A percentile compares a stretch with the other conserved stretches of the same genome.
Evolutionary conservation across 2,113 vertebrate genomes (phyloP).

Genomic region (Vanacampus margaritifer): DNA sequence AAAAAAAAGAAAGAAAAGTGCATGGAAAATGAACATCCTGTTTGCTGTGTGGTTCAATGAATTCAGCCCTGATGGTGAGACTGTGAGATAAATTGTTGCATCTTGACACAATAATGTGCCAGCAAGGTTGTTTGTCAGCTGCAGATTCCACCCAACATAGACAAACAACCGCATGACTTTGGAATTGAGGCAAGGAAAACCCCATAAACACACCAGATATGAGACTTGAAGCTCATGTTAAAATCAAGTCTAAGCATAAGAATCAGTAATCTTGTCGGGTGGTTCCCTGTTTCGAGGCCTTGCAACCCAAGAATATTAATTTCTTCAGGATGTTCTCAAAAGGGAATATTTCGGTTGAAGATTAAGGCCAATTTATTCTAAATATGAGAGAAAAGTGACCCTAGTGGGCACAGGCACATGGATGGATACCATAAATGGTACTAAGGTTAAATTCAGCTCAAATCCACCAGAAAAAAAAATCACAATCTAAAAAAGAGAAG

Average conservation of each 20-base stretch:
- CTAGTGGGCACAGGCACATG: too few relatives aligned
- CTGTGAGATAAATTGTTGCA: conserved; percentile 9
- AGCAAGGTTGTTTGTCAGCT: conserved; percentile 4
- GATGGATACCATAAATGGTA: too few relatives aligned
- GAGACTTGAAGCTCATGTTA: not conserved
- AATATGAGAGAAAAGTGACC: not conserved
- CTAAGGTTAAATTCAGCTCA: too few relatives aligned
- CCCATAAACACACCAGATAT: not conserved
- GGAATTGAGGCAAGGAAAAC: not conserved
- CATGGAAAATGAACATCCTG: not conserved
- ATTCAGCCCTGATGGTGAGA: not conserved
- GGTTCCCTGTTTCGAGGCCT: not conserved
- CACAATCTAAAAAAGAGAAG: too few relatives aligned
- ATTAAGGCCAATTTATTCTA: not conserved
- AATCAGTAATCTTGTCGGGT: not conserved
- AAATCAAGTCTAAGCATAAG: too few relatives aligned
- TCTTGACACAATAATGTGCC: conserved; percentile 12
- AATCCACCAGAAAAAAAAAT: too few relatives aligned
- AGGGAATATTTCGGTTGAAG: not conserved
- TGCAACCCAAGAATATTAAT: too few relatives aligned
- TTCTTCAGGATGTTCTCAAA: too few relatives aligned
- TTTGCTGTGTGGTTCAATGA: conserved; percentile 24
- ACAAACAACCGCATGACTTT: not conserved
- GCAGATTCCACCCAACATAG: not conserved
- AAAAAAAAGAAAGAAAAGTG: too few relatives aligned